Percentiles rank a stretch among this genome's conserved stretches.
Evolutionary conservation across 2,888 invertebrate genomes (phyloP).

Genomic region (Drosophila colorata): DNA sequence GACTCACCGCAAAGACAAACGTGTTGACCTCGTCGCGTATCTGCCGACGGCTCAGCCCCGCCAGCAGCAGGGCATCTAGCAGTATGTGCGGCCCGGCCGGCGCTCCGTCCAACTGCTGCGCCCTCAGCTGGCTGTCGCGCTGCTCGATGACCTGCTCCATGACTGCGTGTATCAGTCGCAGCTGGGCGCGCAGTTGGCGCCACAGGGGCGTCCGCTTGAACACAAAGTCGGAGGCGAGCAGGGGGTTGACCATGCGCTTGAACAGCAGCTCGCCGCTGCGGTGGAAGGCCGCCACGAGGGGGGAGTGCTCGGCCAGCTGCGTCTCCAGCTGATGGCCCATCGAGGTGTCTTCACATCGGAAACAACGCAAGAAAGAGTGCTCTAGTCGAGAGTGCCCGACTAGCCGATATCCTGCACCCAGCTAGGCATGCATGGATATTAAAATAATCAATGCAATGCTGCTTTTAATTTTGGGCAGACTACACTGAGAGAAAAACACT

Average conservation of each 20-base stretch:
- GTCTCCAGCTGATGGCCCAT: conserved; percentile 89
- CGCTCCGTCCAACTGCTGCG: neutral
- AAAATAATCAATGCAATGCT: no score
- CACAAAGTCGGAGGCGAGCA: conserved; percentile 77
- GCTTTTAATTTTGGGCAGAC: no score
- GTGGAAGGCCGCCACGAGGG: conserved; percentile 90
- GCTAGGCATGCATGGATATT: no score
- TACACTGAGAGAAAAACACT: no score
- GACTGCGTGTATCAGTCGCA: conserved; percentile 72
- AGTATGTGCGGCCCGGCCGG: conserved; percentile 81
- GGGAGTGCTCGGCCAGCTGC: conserved; percentile 85
- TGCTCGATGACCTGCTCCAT: conserved; percentile 79
- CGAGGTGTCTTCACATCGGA: conserved; percentile 88
- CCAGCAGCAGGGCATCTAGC: conserved; percentile 88
- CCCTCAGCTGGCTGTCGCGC: conserved; percentile 43
- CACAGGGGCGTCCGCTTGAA: conserved; percentile 73
- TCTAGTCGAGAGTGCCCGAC: no score
- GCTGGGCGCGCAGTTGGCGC: conserved; percentile 58
- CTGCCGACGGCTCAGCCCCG: conserved; percentile 86
- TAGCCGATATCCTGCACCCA: no score
- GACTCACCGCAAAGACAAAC: conserved; percentile 84
- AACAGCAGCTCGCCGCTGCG: conserved; percentile 82
- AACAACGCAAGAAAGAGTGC: no score
- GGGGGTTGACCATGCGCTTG: conserved; percentile 83
- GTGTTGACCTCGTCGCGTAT: conserved; percentile 88